Evolutionary conservation across 2,113 vertebrate genomes (phyloP).

Genomic region (Empidonax alnorum): DNA sequence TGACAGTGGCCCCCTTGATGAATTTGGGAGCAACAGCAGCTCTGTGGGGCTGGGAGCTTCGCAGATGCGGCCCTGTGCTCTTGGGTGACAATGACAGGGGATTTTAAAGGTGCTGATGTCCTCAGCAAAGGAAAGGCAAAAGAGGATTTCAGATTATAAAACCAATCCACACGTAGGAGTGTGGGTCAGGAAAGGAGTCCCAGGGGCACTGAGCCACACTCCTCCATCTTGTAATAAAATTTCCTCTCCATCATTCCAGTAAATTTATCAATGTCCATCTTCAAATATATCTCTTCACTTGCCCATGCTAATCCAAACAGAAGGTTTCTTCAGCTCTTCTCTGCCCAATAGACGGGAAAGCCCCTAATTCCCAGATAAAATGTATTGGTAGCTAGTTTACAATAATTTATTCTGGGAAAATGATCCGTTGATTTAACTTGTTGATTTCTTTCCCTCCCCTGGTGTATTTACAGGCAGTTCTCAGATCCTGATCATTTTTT

Average conservation of each 20-base stretch:
- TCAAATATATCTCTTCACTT: neutral
- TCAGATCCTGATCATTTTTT: neutral
- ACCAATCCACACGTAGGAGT: neutral
- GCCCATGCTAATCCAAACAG: neutral
- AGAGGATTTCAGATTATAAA: neutral
- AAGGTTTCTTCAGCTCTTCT: neutral
- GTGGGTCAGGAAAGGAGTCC: neutral
- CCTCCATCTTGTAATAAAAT: neutral
- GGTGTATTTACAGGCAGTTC: neutral
- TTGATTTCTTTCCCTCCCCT: neutral
- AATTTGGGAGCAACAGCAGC: conserved; percentile 46
- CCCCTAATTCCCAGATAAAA: neutral
- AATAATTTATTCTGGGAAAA: neutral
- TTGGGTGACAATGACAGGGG: neutral
- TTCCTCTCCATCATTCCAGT: neutral
- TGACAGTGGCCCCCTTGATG: conserved; percentile 53
- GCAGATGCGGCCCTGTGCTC: neutral
- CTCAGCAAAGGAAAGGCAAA: conserved; percentile 14
- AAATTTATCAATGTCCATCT: neutral
- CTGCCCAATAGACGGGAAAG: neutral
- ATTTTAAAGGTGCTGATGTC: neutral
- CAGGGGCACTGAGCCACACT: neutral
- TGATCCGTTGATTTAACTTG: neutral
- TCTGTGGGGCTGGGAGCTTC: neutral
- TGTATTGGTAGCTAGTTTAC: neutral